Evolutionary conservation across 2,888 invertebrate genomes (phyloP), one percentile per base, ranked within the genome.

Genomic region (Campoplex capitator): DNA sequence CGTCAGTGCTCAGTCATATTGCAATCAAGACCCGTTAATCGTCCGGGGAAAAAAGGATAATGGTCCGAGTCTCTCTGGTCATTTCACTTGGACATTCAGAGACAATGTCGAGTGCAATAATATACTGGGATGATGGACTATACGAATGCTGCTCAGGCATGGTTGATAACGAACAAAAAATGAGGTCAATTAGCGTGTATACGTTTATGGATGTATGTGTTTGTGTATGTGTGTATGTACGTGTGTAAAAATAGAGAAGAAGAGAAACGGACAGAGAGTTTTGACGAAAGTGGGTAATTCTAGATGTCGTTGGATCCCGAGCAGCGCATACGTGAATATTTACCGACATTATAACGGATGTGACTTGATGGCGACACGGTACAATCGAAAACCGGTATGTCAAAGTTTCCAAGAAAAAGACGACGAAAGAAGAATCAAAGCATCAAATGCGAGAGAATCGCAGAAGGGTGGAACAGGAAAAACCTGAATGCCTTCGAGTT

Each of bases 1-100:
- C 48, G 16, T 51, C 54, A 35, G 35, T 73, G 54, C 48, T 35
- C 88, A 78, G 70, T 86, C 87, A 71, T 45, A 73, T 74, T 11
- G 84, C 76, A 78, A 77, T 81, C 67, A 77, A 73, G 78, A 32
- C n/a, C 71, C 54, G 80, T 85, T 76, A 77, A 83, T 89, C 78
- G 85, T 88, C 78, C 81, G 32, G 78, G 75, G 62, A 28, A 79
- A 38, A 58, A 75, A 81, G 82, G 48, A 85, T 87, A 82, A 87
- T 87, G 68, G 76, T 28, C 4, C 11, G 28, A 51, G 48, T 77
- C 80, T 83, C 82, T 62, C 70, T 65, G 76, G 76, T 65, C 76
- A 65, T 76, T 65, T 48, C 28, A 76, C 76, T 62, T 65, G 65
- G 45, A 65, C 62, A 65, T 76, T 48, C 65, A 45, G 45, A 28